Percentiles rank a stretch among this genome's conserved stretches.
These are phyloP conservation scores for Melanotaenia nigrans DNA, from an alignment of 2,797 vertebrate species.

Conservation along the genomic window DNA sequence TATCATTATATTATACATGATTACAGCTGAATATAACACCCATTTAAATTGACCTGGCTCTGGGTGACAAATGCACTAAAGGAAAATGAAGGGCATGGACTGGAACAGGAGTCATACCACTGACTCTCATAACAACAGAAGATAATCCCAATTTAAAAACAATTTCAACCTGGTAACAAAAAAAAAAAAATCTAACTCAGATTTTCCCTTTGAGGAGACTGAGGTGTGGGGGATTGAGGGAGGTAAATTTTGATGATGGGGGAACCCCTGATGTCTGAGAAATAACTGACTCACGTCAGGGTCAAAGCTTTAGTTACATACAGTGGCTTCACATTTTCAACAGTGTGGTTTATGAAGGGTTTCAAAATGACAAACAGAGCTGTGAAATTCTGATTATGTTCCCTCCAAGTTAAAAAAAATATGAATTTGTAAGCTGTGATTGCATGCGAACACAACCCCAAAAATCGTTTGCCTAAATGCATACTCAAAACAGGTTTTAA, in stretches of 20 bases:
- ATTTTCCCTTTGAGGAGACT: conserved; percentile 33
- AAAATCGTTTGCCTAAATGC: not conserved
- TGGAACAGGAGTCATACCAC: conserved; percentile 1
- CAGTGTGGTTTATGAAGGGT: conserved; percentile 36
- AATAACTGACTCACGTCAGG: conserved; percentile 43
- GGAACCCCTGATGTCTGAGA: conserved; percentile 36
- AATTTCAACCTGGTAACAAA: not conserved
- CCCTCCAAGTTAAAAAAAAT: conserved; percentile 1
- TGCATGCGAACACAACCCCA: not conserved
- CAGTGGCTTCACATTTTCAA: not conserved
- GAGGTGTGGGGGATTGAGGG: not conserved
- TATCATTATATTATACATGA: not conserved
- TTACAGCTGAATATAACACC: not conserved
- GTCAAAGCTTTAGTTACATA: not conserved
- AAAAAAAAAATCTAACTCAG: not conserved
- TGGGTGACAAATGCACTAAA: not conserved
- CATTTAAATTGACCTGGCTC: not conserved
- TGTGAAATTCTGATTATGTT: conserved; percentile 6
- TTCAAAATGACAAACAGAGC: conserved; percentile 25
- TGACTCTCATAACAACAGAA: not conserved
- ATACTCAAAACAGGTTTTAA: not conserved
- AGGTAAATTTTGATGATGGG: conserved; percentile 26
- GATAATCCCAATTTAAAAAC: not conserved
- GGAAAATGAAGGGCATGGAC: not conserved
- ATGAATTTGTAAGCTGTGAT: not conserved